Conservation (phyloP, 2,888 invertebrate species). For the Leptodirus hochenwartii region DNA sequence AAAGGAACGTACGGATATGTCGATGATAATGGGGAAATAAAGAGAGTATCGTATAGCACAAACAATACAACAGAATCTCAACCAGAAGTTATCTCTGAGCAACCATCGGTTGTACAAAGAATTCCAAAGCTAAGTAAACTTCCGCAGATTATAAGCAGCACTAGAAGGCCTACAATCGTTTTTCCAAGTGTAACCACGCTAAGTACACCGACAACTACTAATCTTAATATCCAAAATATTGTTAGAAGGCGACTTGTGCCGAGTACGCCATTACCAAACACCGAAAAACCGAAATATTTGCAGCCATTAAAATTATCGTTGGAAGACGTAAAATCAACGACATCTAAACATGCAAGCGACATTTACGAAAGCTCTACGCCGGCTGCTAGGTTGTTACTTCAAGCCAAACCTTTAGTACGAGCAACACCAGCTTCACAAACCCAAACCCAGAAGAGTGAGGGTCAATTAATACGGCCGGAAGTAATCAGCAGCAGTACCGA, state of each 20-base stretch:
- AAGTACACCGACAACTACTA: constrained; percentile 31
- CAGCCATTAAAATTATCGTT: too few species aligned
- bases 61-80: constrained; percentile 33
- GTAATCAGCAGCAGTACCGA: constrained; percentile 20
- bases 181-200: constrained; percentile 24
- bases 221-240: constrained; percentile 46
- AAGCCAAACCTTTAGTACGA: constrained; percentile 18
- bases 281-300: constrained; percentile 18
- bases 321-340: constrained; percentile 19
- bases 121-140: constrained; percentile 25
- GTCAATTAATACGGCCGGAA: constrained; percentile 23
- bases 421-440: constrained; percentile 14
- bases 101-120: constrained; percentile 24
- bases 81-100: constrained; percentile 24
- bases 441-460: constrained; percentile 19
- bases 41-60: constrained; percentile 57
- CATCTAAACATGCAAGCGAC: constrained; percentile 21
- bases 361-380: constrained; percentile 23
- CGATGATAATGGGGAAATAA: constrained; percentile 57
- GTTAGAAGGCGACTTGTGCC: constrained; percentile 33
- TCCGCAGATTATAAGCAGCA: constrained; percentile 27
- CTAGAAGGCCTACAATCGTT: constrained; percentile 32
- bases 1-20: constrained; percentile 72
- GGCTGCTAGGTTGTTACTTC: constrained; percentile 23
- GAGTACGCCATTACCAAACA: constrained; percentile 24